Evolutionary conservation across 1,140 invertebrate genomes (phyloP), one percentile per base, ranked within the genome.

Genomic region (Thrips palmi): DNA sequence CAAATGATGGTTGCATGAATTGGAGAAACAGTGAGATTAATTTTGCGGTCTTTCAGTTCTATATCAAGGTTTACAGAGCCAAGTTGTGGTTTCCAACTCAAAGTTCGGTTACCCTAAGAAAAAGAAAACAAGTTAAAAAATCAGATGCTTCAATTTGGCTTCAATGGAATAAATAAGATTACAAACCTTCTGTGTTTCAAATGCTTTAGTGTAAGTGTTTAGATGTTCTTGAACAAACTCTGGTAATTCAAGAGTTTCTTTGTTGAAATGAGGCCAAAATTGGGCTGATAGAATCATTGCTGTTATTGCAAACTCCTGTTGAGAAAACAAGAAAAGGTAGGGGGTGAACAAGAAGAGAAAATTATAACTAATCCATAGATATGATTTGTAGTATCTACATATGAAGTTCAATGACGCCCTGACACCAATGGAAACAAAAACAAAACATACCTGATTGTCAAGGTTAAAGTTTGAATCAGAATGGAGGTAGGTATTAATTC

Each of bases 181-280:
- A n/a, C 32, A 18, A 42, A 57, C 60, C 61, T 97, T 97, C 15
- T 94, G 65, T 2, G 77, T 73, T 58, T 96, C 88, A 64, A 87
- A 98, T 2, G 76, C 74, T 52, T 85, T 87, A 0, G 86, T 92
- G 49, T 89, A 98, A 40, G 70, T 70, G 30, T 84, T 72, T 37
- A 97, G 68, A 49, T 85, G 77, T 41, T 76, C 64, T 50, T 83
- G 74, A 22, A 97, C 71, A 47, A 74, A 62, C 18, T 70, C 63
- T 3, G 89, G 89, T 23, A 97, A 53, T 49, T 88, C 77, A 5
- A 97, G 61, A 46, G 78, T 86, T 60, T 96, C 89, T 54, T 93
- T 88, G 54, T 94, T 86, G 43, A 97, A 88, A 14, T 81, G 71
- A 1, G 94, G 93, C 94, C 94, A 99, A 65, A 97, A 98, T 52